These are phyloP conservation scores for Colistium nudipinnis DNA, from an alignment of 2,113 vertebrate genomes.

Conservation along the genomic window DNA sequence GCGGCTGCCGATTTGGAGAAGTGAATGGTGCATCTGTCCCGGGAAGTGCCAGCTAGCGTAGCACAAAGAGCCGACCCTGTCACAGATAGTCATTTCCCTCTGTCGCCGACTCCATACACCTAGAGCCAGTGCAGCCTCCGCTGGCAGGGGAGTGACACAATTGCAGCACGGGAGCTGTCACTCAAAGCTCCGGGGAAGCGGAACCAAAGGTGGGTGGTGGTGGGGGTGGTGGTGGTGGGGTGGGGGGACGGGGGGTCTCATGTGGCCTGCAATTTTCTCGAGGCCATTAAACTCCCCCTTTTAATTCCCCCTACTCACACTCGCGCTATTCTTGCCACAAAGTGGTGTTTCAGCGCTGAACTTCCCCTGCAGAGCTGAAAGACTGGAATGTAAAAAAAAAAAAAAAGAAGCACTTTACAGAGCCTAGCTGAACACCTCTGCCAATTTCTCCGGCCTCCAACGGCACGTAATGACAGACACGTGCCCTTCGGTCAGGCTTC, in stretches of 20 bases:
- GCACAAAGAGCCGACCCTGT: constrained; percentile 39
- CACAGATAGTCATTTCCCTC: constrained; percentile 22
- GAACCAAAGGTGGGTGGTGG: constrained; percentile 45
- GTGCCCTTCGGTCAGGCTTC: background rate
- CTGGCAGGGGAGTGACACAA: constrained; percentile 66
- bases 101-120: constrained; percentile 30
- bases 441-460: constrained; percentile 45
- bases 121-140: constrained; percentile 58
- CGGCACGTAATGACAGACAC: constrained; percentile 23
- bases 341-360: constrained; percentile 69
- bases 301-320: constrained; percentile 79
- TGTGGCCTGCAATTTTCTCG: constrained; percentile 80
- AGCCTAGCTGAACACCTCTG: constrained; percentile 53
- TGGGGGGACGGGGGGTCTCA: constrained; percentile 12
- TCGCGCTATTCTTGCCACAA: constrained; percentile 75
- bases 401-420: constrained; percentile 62
- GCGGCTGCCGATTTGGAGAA: constrained; percentile 17
- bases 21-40: constrained; percentile 52
- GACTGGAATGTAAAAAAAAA: constrained; percentile 44
- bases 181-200: constrained; percentile 79
- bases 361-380: constrained; percentile 38
- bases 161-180: constrained; percentile 78
- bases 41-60: constrained; percentile 31
- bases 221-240: constrained; percentile 9
- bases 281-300: constrained; percentile 80